A percentile compares a stretch with the other conserved stretches of the same genome.
These are phyloP conservation scores for Morone chrysops DNA, from an alignment of 2,113 vertebrate genomes.

Conservation along the genomic window DNA sequence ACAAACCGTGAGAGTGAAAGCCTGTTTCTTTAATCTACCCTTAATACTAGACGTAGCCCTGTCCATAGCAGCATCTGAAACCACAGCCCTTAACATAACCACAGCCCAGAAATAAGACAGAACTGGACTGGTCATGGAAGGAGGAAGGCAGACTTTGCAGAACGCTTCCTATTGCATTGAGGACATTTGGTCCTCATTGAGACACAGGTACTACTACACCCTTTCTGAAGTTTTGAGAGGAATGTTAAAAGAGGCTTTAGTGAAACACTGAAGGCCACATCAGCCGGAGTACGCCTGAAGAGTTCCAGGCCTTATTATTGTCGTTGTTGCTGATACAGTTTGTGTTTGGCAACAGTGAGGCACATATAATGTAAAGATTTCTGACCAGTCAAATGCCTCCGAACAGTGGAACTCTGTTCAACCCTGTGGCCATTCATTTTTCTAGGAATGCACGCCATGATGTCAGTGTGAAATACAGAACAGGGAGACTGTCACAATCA, in stretches of 20 bases:
- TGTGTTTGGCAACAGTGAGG: neutral
- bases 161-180: neutral
- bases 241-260: neutral
- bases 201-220: neutral
- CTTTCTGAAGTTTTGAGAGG: constrained; percentile 2
- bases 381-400: constrained; percentile 53
- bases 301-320: constrained; percentile 1
- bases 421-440: constrained; percentile 58
- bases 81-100: neutral
- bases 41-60: neutral
- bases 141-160: neutral
- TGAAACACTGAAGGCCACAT: neutral
- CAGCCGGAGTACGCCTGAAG: neutral
- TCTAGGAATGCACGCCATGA: constrained; percentile 65
- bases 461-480: constrained; percentile 74
- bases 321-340: constrained; percentile 3
- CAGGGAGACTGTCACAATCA: constrained; percentile 72
- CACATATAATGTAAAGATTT: constrained; percentile 45
- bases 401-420: constrained; percentile 67
- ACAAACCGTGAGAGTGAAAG: neutral
- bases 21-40: neutral
- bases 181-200: neutral
- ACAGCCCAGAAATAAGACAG: neutral
- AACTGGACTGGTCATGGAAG: neutral
- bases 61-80: neutral